Evolutionary conservation across 2,888 invertebrate genomes (phyloP), one percentile per base, ranked within the genome.

Genomic region (Eupithecia subumbrata): DNA sequence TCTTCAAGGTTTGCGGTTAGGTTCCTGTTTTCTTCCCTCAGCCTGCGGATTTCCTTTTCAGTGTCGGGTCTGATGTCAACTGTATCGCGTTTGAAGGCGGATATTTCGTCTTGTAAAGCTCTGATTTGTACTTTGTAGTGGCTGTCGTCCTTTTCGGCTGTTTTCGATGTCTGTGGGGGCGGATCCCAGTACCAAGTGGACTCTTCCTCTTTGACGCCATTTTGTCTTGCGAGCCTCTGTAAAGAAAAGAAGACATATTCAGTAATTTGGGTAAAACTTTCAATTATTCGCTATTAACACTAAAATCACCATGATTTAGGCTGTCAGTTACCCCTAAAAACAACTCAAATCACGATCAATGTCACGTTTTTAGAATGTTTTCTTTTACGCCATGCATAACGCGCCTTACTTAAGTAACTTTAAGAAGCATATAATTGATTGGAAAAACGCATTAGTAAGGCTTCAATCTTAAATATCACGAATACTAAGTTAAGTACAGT

Each of bases 1-100:
- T 97, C 97, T 82, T 97, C 97, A 73, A 98, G 90, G 82, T 95
- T 96, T 8, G 88, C 86, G 25, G 95, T 94, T 30, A 96, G 91
- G 78, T 95, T 95, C 80, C 91, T 92, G 79, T 96, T 96, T 85
- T 96, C 96, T 83, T 95, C 95, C 82, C 94, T 92, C 0, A 96
- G 88, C 63, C 95, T 92, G 2, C 86, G 85, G 22, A 96, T 84
- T 86, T 95, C 95, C 68, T 92, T 93, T 40, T 92, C 88, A 3
- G 78, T 75, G 56, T 88, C 87, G 34, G 85, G 82, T 80, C 85
- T 86, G n/a, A 87, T 40, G 75, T 90, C 89, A 69, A 85, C 76
- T 0, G 83, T 85, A 11, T 90, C 88, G 76, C 88, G 84, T 81
- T 86, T 94, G 83, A 94, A 43, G 92, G 89, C 77, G 91, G 92